phyloP scores from a whole-genome alignment of 2,797 vertebrate species.

The Caiman crocodilus region DNA sequence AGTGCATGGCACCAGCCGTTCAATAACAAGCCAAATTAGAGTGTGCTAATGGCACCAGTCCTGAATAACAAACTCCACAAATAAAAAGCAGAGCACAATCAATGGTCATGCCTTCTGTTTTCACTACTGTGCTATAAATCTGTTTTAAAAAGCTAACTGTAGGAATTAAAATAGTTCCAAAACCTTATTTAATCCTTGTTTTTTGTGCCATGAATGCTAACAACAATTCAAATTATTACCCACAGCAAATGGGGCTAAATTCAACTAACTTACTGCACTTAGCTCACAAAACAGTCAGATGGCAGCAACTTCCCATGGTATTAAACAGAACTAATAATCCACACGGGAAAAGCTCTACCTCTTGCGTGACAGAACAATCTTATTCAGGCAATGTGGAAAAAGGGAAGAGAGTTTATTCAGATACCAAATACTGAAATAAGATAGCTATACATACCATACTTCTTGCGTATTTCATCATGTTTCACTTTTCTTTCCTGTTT shows the following conservation, averaged over 20 bases:
- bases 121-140: not conserved
- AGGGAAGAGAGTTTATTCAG: not conserved
- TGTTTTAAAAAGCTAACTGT: not conserved
- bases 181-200: not conserved
- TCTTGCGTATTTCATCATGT: constrained; percentile 90
- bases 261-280: not conserved
- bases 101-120: not conserved
- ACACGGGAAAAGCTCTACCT: not conserved
- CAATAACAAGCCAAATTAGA: constrained; percentile 31
- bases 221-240: not conserved
- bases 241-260: not conserved
- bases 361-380: no score
- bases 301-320: not conserved
- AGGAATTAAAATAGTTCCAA: not conserved
- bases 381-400: not conserved
- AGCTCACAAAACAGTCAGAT: not conserved
- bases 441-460: constrained; percentile 87
- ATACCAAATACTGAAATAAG: not conserved
- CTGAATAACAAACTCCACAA: not conserved
- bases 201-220: constrained; percentile 26
- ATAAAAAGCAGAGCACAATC: not conserved
- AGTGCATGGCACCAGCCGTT: constrained; percentile 42
- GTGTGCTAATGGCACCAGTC: constrained; percentile 29
- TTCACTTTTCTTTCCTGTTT: constrained; percentile 84
- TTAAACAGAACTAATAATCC: not conserved